Percentiles rank a stretch among this genome's conserved stretches.
Evolutionary conservation across 2,888 invertebrate genomes (phyloP).

Genomic region (Drosophila incognita): DNA sequence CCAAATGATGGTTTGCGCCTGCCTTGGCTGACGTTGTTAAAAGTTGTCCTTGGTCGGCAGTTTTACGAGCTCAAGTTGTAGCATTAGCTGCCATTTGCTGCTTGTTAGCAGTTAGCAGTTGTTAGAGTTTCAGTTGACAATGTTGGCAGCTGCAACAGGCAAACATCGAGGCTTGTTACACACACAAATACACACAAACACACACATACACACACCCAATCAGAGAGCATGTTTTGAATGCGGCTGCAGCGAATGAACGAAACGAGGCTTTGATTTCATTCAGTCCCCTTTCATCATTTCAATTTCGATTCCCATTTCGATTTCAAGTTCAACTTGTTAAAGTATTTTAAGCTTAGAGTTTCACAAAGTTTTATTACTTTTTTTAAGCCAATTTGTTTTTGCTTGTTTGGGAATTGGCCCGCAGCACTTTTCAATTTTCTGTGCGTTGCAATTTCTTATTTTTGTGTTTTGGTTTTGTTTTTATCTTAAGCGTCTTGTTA

Average conservation of each 20-base stretch:
- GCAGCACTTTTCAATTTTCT: constrained; percentile 65
- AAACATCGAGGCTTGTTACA: constrained; percentile 50
- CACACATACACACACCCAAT: background rate
- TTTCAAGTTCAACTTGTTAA: constrained; percentile 72
- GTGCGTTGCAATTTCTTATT: constrained; percentile 49
- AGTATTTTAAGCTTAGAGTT: constrained; percentile 45
- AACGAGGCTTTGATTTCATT: constrained; percentile 43
- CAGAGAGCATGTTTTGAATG: constrained; percentile 38
- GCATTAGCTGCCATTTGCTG: constrained; percentile 70
- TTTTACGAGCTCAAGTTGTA: constrained; percentile 67
- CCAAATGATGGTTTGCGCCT: constrained; percentile 6
- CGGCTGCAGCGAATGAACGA: constrained; percentile 10
- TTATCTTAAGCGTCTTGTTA: constrained; percentile 63
- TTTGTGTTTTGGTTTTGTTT: constrained; percentile 20
- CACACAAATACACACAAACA: background rate
- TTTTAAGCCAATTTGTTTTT: constrained; percentile 22
- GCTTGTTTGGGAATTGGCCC: constrained; percentile 48
- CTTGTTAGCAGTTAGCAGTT: constrained; percentile 62
- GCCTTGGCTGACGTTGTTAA: constrained; percentile 53
- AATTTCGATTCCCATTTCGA: constrained; percentile 48
- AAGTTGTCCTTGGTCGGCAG: constrained; percentile 71
- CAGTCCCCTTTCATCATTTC: constrained; percentile 26
- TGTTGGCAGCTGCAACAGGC: constrained; percentile 68
- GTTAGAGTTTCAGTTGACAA: constrained; percentile 67
- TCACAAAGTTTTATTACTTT: constrained; percentile 62